Base-by-base conservation (phyloP, 1,140 invertebrate species). In the Oedothorax gibbosus region DNA sequence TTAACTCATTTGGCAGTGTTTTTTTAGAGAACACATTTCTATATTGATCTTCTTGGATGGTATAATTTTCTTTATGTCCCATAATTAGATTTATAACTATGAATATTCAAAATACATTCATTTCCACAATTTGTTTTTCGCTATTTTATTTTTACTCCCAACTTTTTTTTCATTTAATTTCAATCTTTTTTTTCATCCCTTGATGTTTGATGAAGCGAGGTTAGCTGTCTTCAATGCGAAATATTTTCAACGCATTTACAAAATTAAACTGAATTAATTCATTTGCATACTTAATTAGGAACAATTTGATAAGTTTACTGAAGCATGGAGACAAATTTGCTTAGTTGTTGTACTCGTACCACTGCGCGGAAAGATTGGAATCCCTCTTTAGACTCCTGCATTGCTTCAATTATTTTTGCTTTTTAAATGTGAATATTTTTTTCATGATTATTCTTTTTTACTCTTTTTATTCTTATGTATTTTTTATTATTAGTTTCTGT, bases 231-330 rank as follows among this genome's bases (percentile, higher is more conserved):
- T 60, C 81, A 51, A 65, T 51, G 57, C 49, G 73, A 85, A 85
- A 85, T 85, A 85, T 85, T 85, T 85, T 77, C 83, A 85, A 78
- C 83, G 75, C 81, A 84, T 84, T 85, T 85, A 85, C 83, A 85
- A 85, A 85, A 85, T 85, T 85, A 85, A 85, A 85, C 83, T 85
- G 83, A 85, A 85, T 85, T 85, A 85, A 85, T 85, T 85, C 83
- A 85, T 85, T 85, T 85, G 83, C 83, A 85, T 85, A 69, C 83
- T 78, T 85, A 85, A 85, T 85, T 85, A 85, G 75, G 73, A 71
- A 85, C 83, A 85, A 85, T 85, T 85, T 85, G 83, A 85, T 85
- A 85, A 85, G 83, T 85, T 85, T 78, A 85, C 83, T 68, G 73
- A 85, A 85, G 15, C 83, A 78, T 85, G 65, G 83, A 76, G 81